Evolutionary conservation across 1,140 invertebrate species (phyloP).

Genomic region (Phymastichus coffea): DNA sequence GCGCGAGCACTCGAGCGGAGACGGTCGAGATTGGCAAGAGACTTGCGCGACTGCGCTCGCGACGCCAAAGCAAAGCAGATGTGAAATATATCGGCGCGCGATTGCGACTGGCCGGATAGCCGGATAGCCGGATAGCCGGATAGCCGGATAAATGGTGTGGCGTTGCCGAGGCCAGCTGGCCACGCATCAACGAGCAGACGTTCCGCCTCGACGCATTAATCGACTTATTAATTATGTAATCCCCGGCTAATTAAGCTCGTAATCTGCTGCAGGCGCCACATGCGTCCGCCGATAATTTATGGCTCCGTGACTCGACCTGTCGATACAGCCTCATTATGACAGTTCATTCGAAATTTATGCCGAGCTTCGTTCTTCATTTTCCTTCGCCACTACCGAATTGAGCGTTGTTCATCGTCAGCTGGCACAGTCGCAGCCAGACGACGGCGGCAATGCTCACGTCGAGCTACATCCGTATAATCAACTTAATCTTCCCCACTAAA

Average conservation of each 20-base stretch:
- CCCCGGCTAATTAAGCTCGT: constrained; percentile 22
- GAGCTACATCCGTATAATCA: no score
- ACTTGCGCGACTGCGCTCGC: not conserved
- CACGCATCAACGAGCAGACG: constrained; percentile 18
- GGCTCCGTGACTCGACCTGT: no score
- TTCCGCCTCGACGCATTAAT: constrained; percentile 25
- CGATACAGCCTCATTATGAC: no score
- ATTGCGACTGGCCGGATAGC: not conserved
- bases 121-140: no score
- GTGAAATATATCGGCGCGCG: not conserved
- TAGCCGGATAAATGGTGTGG: not conserved
- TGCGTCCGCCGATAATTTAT: not conserved
- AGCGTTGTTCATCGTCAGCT: no score
- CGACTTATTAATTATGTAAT: constrained; percentile 28
- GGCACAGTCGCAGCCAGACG: no score
- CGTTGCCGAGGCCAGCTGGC: not conserved
- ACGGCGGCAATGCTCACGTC: no score
- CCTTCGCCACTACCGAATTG: no score
- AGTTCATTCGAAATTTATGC: no score
- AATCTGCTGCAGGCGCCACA: constrained; percentile 4
- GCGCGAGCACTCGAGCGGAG: not conserved
- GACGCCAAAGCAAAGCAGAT: not conserved
- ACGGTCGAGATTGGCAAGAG: no score
- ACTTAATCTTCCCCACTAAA: no score
- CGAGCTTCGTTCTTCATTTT: no score